Evolutionary conservation across 2,797 vertebrate genomes (phyloP).

Genomic region (Gephyroberyx darwinii): DNA sequence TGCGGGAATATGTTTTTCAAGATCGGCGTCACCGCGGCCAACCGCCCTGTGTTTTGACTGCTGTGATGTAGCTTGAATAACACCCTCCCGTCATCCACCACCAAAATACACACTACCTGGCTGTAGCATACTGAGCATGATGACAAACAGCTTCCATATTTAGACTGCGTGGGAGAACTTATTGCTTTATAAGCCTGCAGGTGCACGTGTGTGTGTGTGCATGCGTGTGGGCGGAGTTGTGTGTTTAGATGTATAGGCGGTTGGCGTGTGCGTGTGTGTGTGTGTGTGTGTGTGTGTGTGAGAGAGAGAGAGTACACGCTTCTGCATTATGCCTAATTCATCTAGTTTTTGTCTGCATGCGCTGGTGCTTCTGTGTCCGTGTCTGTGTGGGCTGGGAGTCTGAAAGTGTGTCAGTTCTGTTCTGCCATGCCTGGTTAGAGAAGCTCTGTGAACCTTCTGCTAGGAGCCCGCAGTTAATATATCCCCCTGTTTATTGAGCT

Average conservation of each 20-base stretch:
- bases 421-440: slow-evolving; percentile 62
- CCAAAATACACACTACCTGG: slow-evolving; percentile 32
- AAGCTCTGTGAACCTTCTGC: slow-evolving; percentile 57
- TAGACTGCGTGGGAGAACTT: not conserved
- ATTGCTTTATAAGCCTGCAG: slow-evolving; percentile 1
- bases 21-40: slow-evolving; percentile 26
- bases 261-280: not conserved
- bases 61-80: slow-evolving; percentile 42
- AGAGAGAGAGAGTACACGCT: no score
- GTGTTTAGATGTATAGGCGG: not conserved
- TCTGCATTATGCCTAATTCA: slow-evolving; percentile 36
- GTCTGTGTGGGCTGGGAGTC: slow-evolving; percentile 33
- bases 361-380: slow-evolving; percentile 2
- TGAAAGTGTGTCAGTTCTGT: slow-evolving; percentile 43
- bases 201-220: slow-evolving; percentile 18
- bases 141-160: slow-evolving; percentile 24
- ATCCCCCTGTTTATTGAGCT: slow-evolving; percentile 69
- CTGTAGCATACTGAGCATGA: slow-evolving; percentile 1
- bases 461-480: slow-evolving; percentile 66
- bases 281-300: not conserved
- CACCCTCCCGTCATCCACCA: slow-evolving; percentile 12
- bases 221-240: not conserved
- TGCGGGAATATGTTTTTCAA: slow-evolving; percentile 23
- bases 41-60: slow-evolving; percentile 34
- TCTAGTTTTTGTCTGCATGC: slow-evolving; percentile 1